Evolutionary conservation across 2,888 invertebrate species (phyloP).

Genomic region (Brenthis hecate): DNA sequence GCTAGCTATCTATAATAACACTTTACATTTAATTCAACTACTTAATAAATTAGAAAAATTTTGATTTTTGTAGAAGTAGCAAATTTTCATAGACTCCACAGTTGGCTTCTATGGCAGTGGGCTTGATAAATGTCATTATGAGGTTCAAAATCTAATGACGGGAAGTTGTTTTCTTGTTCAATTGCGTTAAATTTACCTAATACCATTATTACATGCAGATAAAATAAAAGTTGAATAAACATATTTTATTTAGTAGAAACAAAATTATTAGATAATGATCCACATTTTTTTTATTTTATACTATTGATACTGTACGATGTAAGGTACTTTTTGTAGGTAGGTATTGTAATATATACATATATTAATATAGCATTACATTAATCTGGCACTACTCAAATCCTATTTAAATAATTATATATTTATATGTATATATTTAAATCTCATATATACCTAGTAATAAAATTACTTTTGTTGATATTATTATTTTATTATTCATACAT

Average conservation of each 20-base stretch:
- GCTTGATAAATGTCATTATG: background rate
- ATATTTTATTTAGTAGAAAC: no score
- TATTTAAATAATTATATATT: conserved; percentile 7
- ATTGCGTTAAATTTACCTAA: no score
- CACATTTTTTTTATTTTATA: no score
- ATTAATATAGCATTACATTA: background rate
- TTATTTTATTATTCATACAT: background rate
- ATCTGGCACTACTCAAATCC: conserved; percentile 8
- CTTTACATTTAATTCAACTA: conserved; percentile 9
- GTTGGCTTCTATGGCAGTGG: conserved; percentile 10
- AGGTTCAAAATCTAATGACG: background rate
- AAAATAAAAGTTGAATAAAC: no score
- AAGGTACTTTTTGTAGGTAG: no score
- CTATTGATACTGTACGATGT: no score
- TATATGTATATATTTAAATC: background rate
- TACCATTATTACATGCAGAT: no score
- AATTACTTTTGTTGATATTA: background rate
- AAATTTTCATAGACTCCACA: background rate
- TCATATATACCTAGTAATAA: conserved; percentile 1
- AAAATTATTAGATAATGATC: no score
- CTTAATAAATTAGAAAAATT: background rate
- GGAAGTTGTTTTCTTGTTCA: background rate
- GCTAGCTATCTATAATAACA: conserved; percentile 13
- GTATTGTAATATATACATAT: no score
- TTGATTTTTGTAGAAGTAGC: background rate